Base-by-base conservation (phyloP, 2,888 invertebrate genomes). In the Sesia bembeciformis region DNA sequence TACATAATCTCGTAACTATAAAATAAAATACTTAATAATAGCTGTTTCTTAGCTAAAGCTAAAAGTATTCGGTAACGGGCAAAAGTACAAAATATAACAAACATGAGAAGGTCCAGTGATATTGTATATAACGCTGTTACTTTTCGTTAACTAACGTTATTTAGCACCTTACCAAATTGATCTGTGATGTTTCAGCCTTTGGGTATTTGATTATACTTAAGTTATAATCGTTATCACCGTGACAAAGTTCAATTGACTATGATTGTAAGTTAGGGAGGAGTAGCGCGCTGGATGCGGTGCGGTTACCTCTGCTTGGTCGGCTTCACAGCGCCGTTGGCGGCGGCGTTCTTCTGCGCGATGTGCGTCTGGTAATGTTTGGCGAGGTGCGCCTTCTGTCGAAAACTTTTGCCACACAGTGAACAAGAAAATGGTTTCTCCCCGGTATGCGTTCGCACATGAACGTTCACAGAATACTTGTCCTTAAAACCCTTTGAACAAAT, bases 391-490 rank as follows among this genome's bases (percentile, higher is more conserved):
- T 97, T 97, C 80, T 97, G 97, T 52, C 97, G 92, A 86, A 97
- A 97, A 72, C 95, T 96, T 81, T 97, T 97, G 61, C 97, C 97
- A 79, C 99, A 99, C 56, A 98, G 91, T 23, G 95, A 94, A 80
- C 99, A 99, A 42, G 96, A 93, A 82, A 99, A 99, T 0, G 99
- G 98, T 75, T 99, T 98, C 82, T 99, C 98, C 0, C 98, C 98
- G 0, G 98, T 98, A 78, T 99, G 99, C 40, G 98, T 98, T 66
- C 98, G 92, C 65, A 98, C 96, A 83, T 99, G 99, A 52, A 98
- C 98, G 79, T 98, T 98, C 55, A 99, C 97, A 59, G 98, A 96
- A 91, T 99, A 99, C 81, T 97, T 97, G 82, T 97, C 97, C 82
- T 97, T 97, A 84, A 97, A 97, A 4, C 97, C 97, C 77, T 96